Evolutionary conservation across 2,797 vertebrate genomes (phyloP).

Genomic region (Sebastes dallii): DNA sequence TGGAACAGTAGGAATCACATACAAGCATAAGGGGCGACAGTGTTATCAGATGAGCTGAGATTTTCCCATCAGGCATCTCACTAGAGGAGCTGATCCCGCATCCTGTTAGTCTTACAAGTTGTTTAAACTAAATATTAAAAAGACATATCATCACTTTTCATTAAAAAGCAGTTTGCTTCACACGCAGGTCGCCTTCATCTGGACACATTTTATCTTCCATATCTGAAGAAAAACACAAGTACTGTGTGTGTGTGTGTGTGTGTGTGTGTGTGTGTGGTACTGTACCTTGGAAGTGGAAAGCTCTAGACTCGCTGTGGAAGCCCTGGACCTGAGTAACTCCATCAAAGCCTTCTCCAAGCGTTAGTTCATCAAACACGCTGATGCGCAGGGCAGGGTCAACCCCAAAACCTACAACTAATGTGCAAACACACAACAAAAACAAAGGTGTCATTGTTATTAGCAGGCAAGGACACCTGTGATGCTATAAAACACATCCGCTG

Average conservation of each 20-base stretch:
- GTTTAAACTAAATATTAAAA: not conserved
- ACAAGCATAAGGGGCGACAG: not conserved
- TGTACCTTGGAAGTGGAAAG: slow-evolving; percentile 97
- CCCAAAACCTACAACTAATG: slow-evolving; percentile 90
- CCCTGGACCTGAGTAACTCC: slow-evolving; percentile 96
- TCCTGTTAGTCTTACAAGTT: slow-evolving; percentile 3
- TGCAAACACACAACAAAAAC: slow-evolving; percentile 35
- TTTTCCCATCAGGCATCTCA: slow-evolving; percentile 1
- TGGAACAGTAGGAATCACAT: not conserved
- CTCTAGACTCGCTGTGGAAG: slow-evolving; percentile 95
- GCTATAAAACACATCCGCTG: not conserved
- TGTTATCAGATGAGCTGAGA: slow-evolving; percentile 20
- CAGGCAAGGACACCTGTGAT: slow-evolving; percentile 30
- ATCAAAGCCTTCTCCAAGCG: slow-evolving; percentile 85
- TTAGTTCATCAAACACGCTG: slow-evolving; percentile 90
- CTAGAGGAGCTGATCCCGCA: not conserved
- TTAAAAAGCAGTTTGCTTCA: not conserved
- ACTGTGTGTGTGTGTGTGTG: slow-evolving; percentile 19
- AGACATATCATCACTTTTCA: not conserved
- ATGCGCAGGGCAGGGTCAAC: slow-evolving; percentile 95
- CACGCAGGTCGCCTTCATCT: not conserved
- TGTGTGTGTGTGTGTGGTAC: slow-evolving; percentile 18
- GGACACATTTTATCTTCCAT: not conserved
- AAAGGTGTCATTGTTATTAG: slow-evolving; percentile 25
- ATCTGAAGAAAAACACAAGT: not conserved